Conservation (phyloP, 2,888 invertebrate genomes). For the Candidula unifasciata region DNA sequence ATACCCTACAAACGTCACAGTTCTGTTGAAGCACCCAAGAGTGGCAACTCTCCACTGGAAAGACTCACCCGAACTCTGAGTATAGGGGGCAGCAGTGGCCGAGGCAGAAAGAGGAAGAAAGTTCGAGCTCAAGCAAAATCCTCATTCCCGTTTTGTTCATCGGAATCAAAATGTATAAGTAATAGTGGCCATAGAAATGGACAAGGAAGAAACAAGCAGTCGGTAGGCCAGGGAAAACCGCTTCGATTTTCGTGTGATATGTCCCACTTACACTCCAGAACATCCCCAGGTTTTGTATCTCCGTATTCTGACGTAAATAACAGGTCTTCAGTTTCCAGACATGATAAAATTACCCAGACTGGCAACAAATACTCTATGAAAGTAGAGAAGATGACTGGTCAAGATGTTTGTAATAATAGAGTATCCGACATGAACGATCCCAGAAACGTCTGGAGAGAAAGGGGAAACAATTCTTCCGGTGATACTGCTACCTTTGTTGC, state of each 20-base stretch:
- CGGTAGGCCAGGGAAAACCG: neutral
- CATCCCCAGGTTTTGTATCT: too few species aligned
- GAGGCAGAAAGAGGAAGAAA: neutral
- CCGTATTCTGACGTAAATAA: neutral
- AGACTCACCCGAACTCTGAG: constrained; percentile 46
- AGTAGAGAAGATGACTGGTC: neutral
- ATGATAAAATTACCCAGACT: constrained; percentile 50
- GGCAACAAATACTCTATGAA: constrained; percentile 5
- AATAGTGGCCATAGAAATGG: neutral
- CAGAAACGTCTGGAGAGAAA: neutral
- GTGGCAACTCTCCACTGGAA: constrained; percentile 52
- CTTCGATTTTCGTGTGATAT: neutral
- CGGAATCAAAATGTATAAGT: constrained; percentile 7
- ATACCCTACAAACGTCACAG: constrained; percentile 50
- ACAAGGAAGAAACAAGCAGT: neutral
- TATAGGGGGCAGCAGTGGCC: constrained; percentile 15
- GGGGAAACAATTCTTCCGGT: neutral
- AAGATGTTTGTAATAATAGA: neutral
- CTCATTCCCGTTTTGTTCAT: constrained; percentile 16
- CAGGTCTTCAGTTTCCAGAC: constrained; percentile 18
- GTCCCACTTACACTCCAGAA: neutral
- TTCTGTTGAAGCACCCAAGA: constrained; percentile 33
- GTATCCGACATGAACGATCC: neutral
- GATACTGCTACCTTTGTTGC: neutral
- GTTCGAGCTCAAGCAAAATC: neutral